Percentiles rank a stretch among this genome's conserved stretches.
phyloP scores from a whole-genome alignment of 2,797 vertebrate genomes.

The Coranthus polyacanthus region DNA sequence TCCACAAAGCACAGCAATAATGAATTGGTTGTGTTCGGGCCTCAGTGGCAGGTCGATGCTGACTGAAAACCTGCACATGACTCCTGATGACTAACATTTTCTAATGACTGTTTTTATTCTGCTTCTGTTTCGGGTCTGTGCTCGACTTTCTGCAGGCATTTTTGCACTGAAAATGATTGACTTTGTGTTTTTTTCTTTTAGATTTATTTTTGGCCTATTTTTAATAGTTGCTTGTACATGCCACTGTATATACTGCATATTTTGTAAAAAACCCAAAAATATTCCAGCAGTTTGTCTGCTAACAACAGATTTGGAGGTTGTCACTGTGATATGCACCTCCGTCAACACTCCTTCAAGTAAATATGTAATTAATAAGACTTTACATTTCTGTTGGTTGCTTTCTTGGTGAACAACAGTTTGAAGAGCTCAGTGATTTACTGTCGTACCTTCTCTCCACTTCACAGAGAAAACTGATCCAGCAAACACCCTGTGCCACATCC shows the following conservation, averaged over 20 bases:
- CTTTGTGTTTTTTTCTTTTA: conserved; percentile 40
- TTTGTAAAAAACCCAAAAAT: conserved; percentile 75
- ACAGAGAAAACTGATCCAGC: too few relatives aligned
- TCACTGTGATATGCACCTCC: conserved; percentile 47
- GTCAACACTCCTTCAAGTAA: conserved; percentile 40
- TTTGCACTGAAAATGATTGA: conserved; percentile 82
- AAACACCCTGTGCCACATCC: too few relatives aligned
- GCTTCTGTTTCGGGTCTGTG: conserved; percentile 54
- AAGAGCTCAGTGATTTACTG: conserved; percentile 28
- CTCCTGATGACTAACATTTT: conserved; percentile 59
- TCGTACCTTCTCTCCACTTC: conserved; percentile 51
- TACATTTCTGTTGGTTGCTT: conserved; percentile 55
- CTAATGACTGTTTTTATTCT: conserved; percentile 57
- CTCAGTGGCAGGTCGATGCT: conserved; percentile 35
- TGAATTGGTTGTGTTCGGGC: conserved; percentile 56
- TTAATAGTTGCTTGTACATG: conserved; percentile 73
- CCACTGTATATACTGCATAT: conserved; percentile 82
- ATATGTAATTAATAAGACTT: conserved; percentile 60
- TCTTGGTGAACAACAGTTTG: conserved; percentile 35
- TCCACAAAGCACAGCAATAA: conserved; percentile 83
- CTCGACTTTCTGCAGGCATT: conserved; percentile 63
- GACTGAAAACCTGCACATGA: conserved; percentile 33
- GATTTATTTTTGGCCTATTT: conserved; percentile 59
- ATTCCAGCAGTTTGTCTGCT: conserved; percentile 58
- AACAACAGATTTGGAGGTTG: conserved; percentile 41